Evolutionary conservation across 2,113 vertebrate species (phyloP), one percentile per base, ranked within the genome.

Genomic region (Oncorhynchus mykiss): DNA sequence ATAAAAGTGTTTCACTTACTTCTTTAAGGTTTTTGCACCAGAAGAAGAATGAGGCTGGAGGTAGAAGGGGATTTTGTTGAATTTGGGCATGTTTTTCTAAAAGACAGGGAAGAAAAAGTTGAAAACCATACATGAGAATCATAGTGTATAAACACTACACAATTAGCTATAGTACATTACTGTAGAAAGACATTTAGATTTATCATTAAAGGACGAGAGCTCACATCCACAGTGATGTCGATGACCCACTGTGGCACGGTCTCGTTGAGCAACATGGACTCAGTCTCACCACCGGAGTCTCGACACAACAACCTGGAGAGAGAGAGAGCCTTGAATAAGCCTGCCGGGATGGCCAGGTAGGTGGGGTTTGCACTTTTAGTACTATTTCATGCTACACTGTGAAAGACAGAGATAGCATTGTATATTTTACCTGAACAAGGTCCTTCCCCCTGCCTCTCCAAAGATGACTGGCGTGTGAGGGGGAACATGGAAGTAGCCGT

Each of bases 61-160:
- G 93, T 96, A 96, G 94, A 96, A 96, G 27, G 95, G 95, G 88
- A 96, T 96, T 91, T 96, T 96, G 93, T 96, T 96, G 93, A 96
- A 96, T 88, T 96, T 96, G 83, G 95, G 95, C 95, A 96, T 96
- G 80, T 96, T 96, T 93, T 96, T 96, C 95, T 96, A 89, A 78
- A 91, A 91, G 62, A 45, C 75, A 89, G 88, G 65, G 87, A 73
- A 72, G 39, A 34, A 65, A 74, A 51, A 7, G 48, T 11, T 45
- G 51, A 54, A 18, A 54, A 54, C 4, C 51, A 16, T 54, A 54
- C 51, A 18, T 16, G 51, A 51, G 11, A 16, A 14, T 54, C 51
- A 18, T 5, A 45, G 9, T 18, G 51, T 54, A 51, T 16, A 13
- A 16, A 16, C 49, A 51, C 14, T 16, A 12, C 12, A 51, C 49